Evolutionary conservation across 2,797 vertebrate genomes (phyloP).

Genomic region (Coluber constrictor): DNA sequence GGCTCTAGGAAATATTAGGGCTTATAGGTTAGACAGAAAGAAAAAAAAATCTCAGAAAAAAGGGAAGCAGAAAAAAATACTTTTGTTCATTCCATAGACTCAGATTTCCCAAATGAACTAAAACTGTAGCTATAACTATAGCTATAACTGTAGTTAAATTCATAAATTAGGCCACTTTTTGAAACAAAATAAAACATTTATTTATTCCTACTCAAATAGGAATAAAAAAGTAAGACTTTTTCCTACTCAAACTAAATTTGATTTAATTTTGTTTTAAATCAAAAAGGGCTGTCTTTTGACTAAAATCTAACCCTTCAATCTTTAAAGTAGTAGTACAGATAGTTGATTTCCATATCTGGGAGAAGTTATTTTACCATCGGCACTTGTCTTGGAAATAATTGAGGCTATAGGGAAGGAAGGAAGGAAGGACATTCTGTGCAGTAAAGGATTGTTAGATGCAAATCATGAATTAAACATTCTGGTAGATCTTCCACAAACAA

Average conservation of each 20-base stretch:
- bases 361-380: neutral
- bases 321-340: neutral
- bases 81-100: neutral
- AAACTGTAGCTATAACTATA: neutral
- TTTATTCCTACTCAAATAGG: neutral
- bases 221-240: neutral
- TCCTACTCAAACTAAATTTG: neutral
- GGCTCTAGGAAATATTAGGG: neutral
- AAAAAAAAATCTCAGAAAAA: neutral
- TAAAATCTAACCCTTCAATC: neutral
- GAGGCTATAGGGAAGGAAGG: neutral
- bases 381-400: slow-evolving; percentile 7
- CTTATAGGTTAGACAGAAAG: neutral
- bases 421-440: neutral
- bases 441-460: neutral
- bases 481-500: neutral
- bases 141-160: neutral
- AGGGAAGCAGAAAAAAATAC: neutral
- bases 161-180: slow-evolving; percentile 11
- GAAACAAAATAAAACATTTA: neutral
- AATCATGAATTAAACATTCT: slow-evolving; percentile 7
- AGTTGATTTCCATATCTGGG: neutral
- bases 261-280: neutral
- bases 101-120: neutral
- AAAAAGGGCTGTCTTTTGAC: neutral